phyloP scores from a whole-genome alignment of 2,888 invertebrate genomes.

The Catocala nupta region DNA sequence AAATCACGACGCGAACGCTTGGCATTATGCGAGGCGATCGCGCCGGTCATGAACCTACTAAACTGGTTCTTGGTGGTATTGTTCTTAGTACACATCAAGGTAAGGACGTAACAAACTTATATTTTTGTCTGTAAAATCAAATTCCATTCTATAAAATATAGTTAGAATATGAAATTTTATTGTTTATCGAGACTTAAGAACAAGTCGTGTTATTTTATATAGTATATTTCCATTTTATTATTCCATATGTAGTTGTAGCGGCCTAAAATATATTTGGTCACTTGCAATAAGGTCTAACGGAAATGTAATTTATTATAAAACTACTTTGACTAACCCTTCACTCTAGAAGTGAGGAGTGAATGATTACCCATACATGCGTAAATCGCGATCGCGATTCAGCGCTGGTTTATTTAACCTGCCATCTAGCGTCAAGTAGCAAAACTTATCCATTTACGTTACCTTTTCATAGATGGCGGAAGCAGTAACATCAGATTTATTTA shows the following conservation, averaged over 20 bases:
- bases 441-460: conserved; percentile 44
- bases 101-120: conserved; percentile 39
- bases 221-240: no score
- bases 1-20: conserved; percentile 74
- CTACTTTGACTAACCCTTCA: not conserved
- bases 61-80: conserved; percentile 81
- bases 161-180: no score
- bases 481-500: conserved; percentile 46
- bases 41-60: conserved; percentile 81
- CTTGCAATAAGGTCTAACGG: not conserved
- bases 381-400: not conserved
- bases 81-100: conserved; percentile 63
- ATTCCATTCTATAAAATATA: no score
- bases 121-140: conserved; percentile 14
- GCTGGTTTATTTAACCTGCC: conserved; percentile 42
- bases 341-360: not conserved
- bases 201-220: no score
- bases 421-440: conserved; percentile 68
- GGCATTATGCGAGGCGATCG: conserved; percentile 73
- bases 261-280: no score
- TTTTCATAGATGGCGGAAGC: conserved; percentile 61
- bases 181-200: no score
- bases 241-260: no score
- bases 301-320: not conserved
- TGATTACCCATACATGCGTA: not conserved